Evolutionary conservation across 2,113 vertebrate species (phyloP), one percentile per base, ranked within the genome.

Genomic region (Nematolebias whitei): DNA sequence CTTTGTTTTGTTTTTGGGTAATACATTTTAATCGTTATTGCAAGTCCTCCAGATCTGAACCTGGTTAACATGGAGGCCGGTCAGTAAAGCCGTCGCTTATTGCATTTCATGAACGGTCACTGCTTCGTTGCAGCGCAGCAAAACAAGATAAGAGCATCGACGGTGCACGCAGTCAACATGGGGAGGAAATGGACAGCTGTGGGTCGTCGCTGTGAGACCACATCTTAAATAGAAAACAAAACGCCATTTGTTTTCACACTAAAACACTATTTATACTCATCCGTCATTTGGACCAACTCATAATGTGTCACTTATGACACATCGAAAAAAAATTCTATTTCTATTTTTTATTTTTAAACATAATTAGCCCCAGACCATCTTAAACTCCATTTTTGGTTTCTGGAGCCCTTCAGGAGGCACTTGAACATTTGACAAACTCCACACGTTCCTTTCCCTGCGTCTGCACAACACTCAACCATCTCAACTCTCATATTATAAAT

Each of bases 331-430:
- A 73, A 4, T 4, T 35, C 5, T 5, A 8, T 35, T 35, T 35
- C 2, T 35, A 8, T 2, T 35, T 35, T 35, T 35, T 35, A 2
- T 35, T 38, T 62, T 51, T n/a, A n/a, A n/a, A 79, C 58, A 57
- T 66, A 72, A 58, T 44, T 60, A 54, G 52, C 62, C 74, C 63
- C 40, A 45, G 57, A 70, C 56, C 57, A 63, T 74, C 67, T 62
- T 55, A 22, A 71, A 68, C 52, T 61, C 57, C 72, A 8, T 35
- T 35, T 47, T 5, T 39, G 50, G 63, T 67, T 79, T 54, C 39
- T 58, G 4, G n/a, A 73, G 58, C 53, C 61, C 68, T 82, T 82
- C 15, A 49, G 70, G 77, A 89, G 87, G 89, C 85, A 87, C 88
- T 88, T 90, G 0, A 62, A 73, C 57, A 77, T 19, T 45, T 63